Conservation (phyloP, 2,797 vertebrate genomes). For the Manis pentadactyla region DNA sequence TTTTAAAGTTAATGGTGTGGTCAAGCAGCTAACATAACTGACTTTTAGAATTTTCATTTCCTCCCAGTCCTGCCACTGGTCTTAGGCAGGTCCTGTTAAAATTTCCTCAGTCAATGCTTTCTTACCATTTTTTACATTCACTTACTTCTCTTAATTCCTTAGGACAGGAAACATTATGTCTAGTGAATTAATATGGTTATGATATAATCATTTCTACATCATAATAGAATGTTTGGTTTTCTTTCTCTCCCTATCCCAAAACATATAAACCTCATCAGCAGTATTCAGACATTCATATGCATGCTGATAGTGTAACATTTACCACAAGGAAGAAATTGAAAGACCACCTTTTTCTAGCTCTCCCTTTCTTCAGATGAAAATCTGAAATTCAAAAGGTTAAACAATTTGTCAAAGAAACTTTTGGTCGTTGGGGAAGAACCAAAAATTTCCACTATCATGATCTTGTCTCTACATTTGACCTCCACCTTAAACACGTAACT, state of each 20-base stretch:
- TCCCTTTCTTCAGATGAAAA: not conserved
- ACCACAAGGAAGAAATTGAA: not conserved
- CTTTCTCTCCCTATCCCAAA: not conserved
- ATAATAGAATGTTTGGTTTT: not conserved
- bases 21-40: not conserved
- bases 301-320: not conserved
- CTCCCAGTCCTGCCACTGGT: not conserved
- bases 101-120: not conserved
- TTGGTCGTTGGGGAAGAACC: not conserved
- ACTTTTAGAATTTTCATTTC: not conserved
- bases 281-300: not conserved
- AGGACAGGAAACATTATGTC: not conserved
- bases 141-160: not conserved
- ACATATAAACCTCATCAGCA: not conserved
- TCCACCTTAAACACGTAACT: not conserved
- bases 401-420: not conserved
- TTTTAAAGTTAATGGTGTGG: not conserved
- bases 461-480: not conserved
- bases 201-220: not conserved
- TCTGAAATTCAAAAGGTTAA: not conserved
- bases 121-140: not conserved
- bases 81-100: not conserved
- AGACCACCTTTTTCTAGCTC: not conserved
- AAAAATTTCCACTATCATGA: not conserved
- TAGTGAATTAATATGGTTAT: not conserved